Conservation (phyloP, 2,888 invertebrate genomes). For the Aquatica leii region DNA sequence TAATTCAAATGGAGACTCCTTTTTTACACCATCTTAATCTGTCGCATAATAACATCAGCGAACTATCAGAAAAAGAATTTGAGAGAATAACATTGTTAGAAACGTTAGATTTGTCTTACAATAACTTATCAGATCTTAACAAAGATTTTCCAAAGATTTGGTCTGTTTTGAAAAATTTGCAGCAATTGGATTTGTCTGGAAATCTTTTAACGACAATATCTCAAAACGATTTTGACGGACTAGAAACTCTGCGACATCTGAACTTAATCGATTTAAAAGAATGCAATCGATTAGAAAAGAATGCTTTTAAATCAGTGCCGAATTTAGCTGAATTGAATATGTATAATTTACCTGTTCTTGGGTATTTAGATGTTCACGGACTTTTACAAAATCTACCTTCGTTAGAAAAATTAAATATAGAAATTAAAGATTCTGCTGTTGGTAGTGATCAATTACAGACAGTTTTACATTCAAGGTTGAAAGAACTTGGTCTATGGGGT, state of each 20-base stretch:
- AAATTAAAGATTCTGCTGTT: constrained; percentile 84
- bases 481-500: constrained; percentile 78
- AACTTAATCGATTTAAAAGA: constrained; percentile 73
- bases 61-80: constrained; percentile 73
- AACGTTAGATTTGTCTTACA: constrained; percentile 78
- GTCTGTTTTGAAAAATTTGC: constrained; percentile 75
- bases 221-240: constrained; percentile 77
- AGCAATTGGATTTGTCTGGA: constrained; percentile 78
- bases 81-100: constrained; percentile 82
- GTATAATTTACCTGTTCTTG: constrained; percentile 79
- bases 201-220: constrained; percentile 84
- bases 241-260: constrained; percentile 71
- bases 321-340: constrained; percentile 76
- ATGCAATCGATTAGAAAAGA: constrained; percentile 82
- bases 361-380: constrained; percentile 87
- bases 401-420: constrained; percentile 80
- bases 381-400: constrained; percentile 78
- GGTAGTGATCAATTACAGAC: constrained; percentile 84
- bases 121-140: constrained; percentile 69
- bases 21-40: constrained; percentile 82
- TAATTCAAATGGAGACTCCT: constrained; percentile 82
- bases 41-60: constrained; percentile 76
- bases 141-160: constrained; percentile 72
- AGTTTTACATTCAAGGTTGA: constrained; percentile 79
- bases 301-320: constrained; percentile 76